phyloP scores from a whole-genome alignment of 2,888 invertebrate species.

The Malachius bipustulatus region DNA sequence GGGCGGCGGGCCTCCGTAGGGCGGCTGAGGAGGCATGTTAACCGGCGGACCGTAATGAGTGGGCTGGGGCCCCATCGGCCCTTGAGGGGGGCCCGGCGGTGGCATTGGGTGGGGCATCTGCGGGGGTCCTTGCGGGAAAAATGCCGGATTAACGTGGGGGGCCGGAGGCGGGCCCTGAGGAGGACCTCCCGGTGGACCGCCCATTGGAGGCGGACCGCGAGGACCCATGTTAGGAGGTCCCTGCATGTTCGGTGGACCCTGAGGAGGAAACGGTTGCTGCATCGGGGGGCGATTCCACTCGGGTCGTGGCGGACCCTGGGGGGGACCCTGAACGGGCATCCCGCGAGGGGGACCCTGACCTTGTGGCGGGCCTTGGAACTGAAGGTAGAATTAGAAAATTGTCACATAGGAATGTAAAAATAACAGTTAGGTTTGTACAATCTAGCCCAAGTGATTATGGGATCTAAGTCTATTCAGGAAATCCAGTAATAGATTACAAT shows the following conservation, averaged over 20 bases:
- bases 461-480: no score
- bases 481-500: no score
- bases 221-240: constrained; percentile 46
- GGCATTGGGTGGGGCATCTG: constrained; percentile 43
- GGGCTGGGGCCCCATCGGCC: no score
- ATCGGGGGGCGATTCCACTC: constrained; percentile 39
- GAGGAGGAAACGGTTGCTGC: constrained; percentile 41
- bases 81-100: constrained; percentile 42
- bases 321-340: constrained; percentile 55
- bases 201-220: constrained; percentile 44
- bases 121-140: constrained; percentile 44
- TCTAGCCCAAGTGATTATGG: no score
- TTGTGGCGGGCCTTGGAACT: constrained; percentile 58
- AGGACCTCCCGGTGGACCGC: constrained; percentile 42
- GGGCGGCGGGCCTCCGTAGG: constrained; percentile 44
- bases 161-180: constrained; percentile 54
- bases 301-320: constrained; percentile 39
- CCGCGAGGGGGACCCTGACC: constrained; percentile 54
- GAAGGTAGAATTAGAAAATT: no score
- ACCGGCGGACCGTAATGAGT: constrained; percentile 42
- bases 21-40: constrained; percentile 36
- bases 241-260: constrained; percentile 60
- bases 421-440: no score
- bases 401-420: no score
- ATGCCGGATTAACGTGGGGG: constrained; percentile 50